These are phyloP conservation scores for Meleagris gallopavo DNA, from an alignment of 2,113 vertebrate species.

Conservation along the genomic window DNA sequence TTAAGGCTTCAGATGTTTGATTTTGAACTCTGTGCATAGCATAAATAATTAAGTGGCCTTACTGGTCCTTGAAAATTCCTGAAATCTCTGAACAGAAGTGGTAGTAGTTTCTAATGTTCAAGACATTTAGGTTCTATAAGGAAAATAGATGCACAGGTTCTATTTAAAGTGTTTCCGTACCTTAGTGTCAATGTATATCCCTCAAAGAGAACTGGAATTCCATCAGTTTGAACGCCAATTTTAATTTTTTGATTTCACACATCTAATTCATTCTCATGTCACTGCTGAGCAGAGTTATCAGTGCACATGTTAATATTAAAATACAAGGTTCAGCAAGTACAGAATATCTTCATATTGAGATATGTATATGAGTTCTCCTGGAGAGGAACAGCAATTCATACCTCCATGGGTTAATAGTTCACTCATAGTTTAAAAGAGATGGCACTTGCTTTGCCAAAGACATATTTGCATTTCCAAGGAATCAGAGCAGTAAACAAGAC, in stretches of 20 bases:
- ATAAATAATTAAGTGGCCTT: background rate
- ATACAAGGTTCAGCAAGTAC: background rate
- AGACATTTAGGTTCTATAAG: background rate
- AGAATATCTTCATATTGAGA: background rate
- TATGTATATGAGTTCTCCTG: background rate
- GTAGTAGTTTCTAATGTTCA: background rate
- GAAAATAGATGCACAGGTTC: background rate
- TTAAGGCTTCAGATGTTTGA: background rate
- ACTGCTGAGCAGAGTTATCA: background rate
- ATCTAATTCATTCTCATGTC: background rate
- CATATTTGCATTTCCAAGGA: slow-evolving; percentile 66
- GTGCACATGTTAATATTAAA: background rate
- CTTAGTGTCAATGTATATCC: background rate
- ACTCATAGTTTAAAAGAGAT: slow-evolving; percentile 9
- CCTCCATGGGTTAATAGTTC: slow-evolving; percentile 18
- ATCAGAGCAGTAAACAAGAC: slow-evolving; percentile 46
- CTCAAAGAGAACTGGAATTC: background rate
- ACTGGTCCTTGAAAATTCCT: background rate
- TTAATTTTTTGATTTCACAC: background rate
- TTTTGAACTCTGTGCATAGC: background rate
- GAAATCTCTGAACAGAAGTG: background rate
- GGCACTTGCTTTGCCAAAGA: slow-evolving; percentile 49
- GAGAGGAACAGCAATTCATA: background rate
- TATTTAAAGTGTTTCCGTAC: background rate
- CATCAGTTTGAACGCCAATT: background rate